A percentile compares a stretch with the other conserved stretches of the same genome.
phyloP scores from a whole-genome alignment of 2,888 invertebrate genomes.

The Apeira syringaria region DNA sequence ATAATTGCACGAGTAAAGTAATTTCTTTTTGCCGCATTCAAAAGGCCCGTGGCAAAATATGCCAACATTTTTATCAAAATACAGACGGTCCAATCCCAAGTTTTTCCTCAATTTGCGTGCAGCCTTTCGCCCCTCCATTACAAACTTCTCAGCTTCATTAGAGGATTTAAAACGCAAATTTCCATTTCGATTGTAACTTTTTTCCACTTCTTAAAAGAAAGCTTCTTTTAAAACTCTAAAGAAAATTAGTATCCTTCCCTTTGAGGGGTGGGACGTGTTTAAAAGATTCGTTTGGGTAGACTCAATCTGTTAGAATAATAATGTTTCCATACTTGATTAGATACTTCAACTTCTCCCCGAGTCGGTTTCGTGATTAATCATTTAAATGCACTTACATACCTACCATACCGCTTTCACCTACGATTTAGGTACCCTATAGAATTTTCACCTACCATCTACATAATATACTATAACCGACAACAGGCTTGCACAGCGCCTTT shows the following conservation, averaged over 20 bases:
- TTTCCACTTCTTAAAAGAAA: slow-evolving; percentile 80
- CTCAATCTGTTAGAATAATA: slow-evolving; percentile 75
- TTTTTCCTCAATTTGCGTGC: slow-evolving; percentile 76
- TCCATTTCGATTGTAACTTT: slow-evolving; percentile 83
- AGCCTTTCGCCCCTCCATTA: slow-evolving; percentile 81
- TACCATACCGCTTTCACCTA: too few relatives aligned
- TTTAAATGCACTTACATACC: too few relatives aligned
- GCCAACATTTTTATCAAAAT: slow-evolving; percentile 18
- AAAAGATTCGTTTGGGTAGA: slow-evolving; percentile 71
- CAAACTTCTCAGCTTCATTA: slow-evolving; percentile 83
- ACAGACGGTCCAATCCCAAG: slow-evolving; percentile 37
- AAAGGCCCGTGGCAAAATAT: too few relatives aligned
- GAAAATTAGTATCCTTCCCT: slow-evolving; percentile 81
- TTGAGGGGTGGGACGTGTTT: slow-evolving; percentile 73
- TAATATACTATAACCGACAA: too few relatives aligned
- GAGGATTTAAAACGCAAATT: slow-evolving; percentile 84
- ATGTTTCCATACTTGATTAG: slow-evolving; percentile 51
- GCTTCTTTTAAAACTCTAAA: slow-evolving; percentile 79
- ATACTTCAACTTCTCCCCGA: neutral
- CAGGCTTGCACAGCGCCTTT: too few relatives aligned
- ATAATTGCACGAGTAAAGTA: too few relatives aligned
- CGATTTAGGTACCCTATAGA: too few relatives aligned
- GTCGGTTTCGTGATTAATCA: too few relatives aligned
- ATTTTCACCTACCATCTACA: too few relatives aligned
- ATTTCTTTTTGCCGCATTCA: too few relatives aligned